These are phyloP conservation scores for Vulpes vulpes DNA, from an alignment of 2,113 vertebrate genomes.

Conservation along the genomic window DNA sequence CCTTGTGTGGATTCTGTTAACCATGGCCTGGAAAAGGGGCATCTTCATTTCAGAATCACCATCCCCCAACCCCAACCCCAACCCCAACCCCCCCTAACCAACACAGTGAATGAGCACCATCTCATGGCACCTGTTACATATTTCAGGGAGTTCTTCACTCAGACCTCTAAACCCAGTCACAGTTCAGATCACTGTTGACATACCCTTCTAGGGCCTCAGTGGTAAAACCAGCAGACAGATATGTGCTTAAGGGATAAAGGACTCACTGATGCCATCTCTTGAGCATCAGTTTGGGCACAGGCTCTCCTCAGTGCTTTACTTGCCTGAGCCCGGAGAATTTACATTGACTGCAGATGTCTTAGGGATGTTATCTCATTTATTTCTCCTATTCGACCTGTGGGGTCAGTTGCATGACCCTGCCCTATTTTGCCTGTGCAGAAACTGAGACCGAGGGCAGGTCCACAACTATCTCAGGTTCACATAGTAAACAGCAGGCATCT, in stretches of 20 bases:
- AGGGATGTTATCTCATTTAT: neutral
- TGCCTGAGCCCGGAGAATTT: fast-evolving
- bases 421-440: neutral
- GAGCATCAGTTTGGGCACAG: neutral
- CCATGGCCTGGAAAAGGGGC: neutral
- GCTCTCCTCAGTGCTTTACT: neutral
- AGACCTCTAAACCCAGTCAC: neutral
- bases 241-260: neutral
- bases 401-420: neutral
- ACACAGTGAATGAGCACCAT: neutral
- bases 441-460: neutral
- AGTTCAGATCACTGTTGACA: neutral
- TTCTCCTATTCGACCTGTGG: neutral
- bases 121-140: neutral
- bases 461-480: neutral
- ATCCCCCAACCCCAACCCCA: too few relatives aligned
- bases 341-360: neutral
- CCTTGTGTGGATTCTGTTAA: neutral
- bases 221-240: neutral
- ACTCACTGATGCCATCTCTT: neutral
- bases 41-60: neutral
- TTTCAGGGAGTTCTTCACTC: neutral
- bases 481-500: neutral
- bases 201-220: neutral
- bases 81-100: neutral